Base-by-base conservation (phyloP, 2,797 vertebrate genomes). In the Dicrostonyx torquatus region DNA sequence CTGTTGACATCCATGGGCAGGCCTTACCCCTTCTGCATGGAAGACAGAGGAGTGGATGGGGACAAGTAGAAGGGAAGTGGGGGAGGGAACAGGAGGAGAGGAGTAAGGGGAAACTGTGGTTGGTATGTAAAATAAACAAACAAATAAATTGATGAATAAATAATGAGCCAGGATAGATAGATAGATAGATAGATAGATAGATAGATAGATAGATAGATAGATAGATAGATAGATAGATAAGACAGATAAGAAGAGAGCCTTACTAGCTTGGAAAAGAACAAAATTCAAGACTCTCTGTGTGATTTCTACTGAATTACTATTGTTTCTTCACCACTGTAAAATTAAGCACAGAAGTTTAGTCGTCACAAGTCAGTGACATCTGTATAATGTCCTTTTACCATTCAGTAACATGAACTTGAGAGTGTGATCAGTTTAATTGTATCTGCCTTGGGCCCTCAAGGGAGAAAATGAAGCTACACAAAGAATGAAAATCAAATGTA, bases 401-500 rank as follows among this genome's bases (percentile, higher is more conserved):
- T 93, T 48, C 3, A 10, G 37, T 76, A 76, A 80, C 73, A 76
- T 82, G 11, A 91, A 40, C 26, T n/a, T 29, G 15, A 22, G 22
- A 80, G 15, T 76, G 15, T 29, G 48, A 64, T 82, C 22, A 31
- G 15, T 78, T 83, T 75, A 58, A 20, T 84, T 87, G 58, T 70
- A 40, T 53, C 34, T 29, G 64, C 75, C 29, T 53, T 11, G 80
- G n/a, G 62, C n/a, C 22, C 34, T 87, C 40, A 82, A 72, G 1
- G 26, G 17, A 89, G 75, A 89, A 86, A 86, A 70, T 55, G 48
- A 90, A 43, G 24, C 48, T 55, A 55, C 18, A 31, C 17, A 92
- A 62, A 92, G 20, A 73, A 48, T 66, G 50, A 89, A 83, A 90
- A 87, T 50, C 70, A 92, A 82, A 40, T 83, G 31, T n/a, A 87